Conservation (phyloP, 2,888 invertebrate species). For the Odontomyia ornata region DNA sequence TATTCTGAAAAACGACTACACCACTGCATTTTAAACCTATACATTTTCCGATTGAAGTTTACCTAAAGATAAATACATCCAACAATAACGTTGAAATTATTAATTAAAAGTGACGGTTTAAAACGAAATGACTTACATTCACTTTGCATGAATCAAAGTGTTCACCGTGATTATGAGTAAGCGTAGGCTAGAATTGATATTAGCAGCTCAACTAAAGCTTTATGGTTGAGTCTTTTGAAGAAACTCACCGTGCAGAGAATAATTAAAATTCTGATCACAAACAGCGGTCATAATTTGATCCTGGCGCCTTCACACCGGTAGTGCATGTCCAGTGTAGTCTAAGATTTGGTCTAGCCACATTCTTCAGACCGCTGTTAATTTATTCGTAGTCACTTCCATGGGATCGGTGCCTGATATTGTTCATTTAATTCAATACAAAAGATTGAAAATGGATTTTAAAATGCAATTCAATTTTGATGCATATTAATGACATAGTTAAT, state of each 20-base stretch:
- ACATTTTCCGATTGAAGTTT: neutral
- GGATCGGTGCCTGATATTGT: neutral
- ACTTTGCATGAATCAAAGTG: conserved; percentile 43
- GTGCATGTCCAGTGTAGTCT: neutral
- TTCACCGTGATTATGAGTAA: neutral
- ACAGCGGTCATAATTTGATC: conserved; percentile 30
- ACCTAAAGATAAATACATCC: neutral
- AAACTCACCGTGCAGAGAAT: conserved; percentile 1
- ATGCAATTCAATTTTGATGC: too few species aligned
- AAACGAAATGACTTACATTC: conserved; percentile 44
- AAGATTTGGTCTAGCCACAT: neutral
- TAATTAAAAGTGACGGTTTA: conserved; percentile 47
- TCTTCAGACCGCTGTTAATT: neutral
- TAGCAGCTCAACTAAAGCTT: neutral
- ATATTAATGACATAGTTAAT: too few species aligned
- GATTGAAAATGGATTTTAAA: too few species aligned
- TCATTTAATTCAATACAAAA: too few species aligned
- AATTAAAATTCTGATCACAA: conserved; percentile 46
- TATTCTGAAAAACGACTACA: too few species aligned
- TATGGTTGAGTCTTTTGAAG: neutral
- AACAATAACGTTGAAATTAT: conserved; percentile 39
- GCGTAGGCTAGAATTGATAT: neutral
- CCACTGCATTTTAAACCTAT: neutral
- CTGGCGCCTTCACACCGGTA: conserved; percentile 17
- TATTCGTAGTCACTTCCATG: neutral